phyloP scores from a whole-genome alignment of 2,113 vertebrate genomes.

The Vicugna pacos region DNA sequence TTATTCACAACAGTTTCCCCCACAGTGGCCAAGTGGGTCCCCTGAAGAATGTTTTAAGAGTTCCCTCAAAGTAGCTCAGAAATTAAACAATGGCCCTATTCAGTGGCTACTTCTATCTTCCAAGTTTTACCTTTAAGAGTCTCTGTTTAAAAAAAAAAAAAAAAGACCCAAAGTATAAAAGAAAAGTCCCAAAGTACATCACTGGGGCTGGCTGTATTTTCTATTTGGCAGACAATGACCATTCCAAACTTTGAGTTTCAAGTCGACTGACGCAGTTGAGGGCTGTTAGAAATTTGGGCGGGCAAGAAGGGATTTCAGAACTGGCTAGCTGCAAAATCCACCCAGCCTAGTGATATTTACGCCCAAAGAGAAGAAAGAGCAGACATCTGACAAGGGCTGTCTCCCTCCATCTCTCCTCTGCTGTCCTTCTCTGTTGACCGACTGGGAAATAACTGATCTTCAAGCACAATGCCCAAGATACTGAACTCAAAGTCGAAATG shows the following conservation, averaged over 20 bases:
- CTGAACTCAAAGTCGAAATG: neutral
- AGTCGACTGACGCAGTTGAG: neutral
- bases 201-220: neutral
- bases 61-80: constrained; percentile 52
- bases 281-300: neutral
- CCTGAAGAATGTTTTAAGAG: constrained; percentile 36
- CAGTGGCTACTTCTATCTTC: constrained; percentile 40
- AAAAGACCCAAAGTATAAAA: neutral
- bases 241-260: neutral
- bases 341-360: neutral
- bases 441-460: neutral
- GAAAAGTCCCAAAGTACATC: neutral
- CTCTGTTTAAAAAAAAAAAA: neutral
- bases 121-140: constrained; percentile 52
- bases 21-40: neutral
- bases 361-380: neutral
- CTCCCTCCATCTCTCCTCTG: neutral
- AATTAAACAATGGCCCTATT: constrained; percentile 61
- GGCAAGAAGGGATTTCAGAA: neutral
- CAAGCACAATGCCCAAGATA: neutral
- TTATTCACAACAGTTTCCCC: neutral
- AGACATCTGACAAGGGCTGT: neutral
- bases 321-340: neutral
- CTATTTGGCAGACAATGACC: neutral
- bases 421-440: neutral